Conservation (phyloP, 2,113 vertebrate genomes). For the Hyla sarda region DNA sequence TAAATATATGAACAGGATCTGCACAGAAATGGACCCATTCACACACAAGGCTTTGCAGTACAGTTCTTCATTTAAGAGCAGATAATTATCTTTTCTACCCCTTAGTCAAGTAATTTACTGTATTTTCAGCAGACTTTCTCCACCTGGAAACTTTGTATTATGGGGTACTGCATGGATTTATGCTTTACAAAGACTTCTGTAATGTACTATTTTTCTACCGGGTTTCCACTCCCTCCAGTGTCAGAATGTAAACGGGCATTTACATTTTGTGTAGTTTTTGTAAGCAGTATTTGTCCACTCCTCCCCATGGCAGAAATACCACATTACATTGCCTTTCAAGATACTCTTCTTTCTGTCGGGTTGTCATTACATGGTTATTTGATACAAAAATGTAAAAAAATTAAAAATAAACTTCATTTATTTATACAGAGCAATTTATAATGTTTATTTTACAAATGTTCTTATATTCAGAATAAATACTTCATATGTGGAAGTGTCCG, state of each 20-base stretch:
- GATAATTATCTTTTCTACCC: no score
- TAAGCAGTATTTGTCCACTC: constrained; percentile 67
- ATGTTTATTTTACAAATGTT: constrained; percentile 82
- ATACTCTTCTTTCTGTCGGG: constrained; percentile 76
- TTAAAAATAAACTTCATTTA: constrained; percentile 74
- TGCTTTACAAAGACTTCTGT: constrained; percentile 47
- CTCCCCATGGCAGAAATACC: constrained; percentile 58
- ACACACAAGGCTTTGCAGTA: neutral
- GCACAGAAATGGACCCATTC: neutral
- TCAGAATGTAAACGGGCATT: constrained; percentile 69
- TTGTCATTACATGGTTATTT: constrained; percentile 74
- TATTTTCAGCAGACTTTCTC: neutral
- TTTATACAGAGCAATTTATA: constrained; percentile 89
- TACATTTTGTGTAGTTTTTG: constrained; percentile 60
- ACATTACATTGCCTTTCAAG: constrained; percentile 66
- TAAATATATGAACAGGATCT: no score
- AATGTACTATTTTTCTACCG: constrained; percentile 60
- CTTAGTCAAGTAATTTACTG: neutral
- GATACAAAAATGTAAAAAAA: constrained; percentile 77
- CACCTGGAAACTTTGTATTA: neutral
- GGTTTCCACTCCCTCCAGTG: constrained; percentile 63
- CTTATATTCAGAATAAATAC: constrained; percentile 87
- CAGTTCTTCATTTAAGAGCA: no score
- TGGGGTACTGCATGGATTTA: constrained; percentile 62
- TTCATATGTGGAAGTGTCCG: constrained; percentile 71